Evolutionary conservation across 2,113 vertebrate species (phyloP).

Genomic region (Tautogolabrus adspersus): DNA sequence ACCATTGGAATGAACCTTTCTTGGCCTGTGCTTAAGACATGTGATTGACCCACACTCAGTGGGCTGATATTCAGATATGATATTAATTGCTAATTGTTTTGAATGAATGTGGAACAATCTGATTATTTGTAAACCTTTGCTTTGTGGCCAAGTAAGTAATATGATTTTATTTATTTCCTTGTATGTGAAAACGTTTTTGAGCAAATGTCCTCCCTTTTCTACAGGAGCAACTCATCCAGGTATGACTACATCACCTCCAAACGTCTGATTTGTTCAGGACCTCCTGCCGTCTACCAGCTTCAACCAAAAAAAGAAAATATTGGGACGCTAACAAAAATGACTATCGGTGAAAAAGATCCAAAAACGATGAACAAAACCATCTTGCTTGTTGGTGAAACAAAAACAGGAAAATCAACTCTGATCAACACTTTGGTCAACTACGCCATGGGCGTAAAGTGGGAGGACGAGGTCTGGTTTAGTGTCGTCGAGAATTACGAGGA

Average conservation of each 20-base stretch:
- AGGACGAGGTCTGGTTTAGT: slow-evolving; percentile 40
- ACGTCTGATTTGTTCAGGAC: background rate
- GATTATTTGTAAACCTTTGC: too few species aligned
- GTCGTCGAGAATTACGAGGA: background rate
- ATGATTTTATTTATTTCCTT: too few species aligned
- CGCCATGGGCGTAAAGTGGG: slow-evolving; percentile 14
- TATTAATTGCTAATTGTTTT: too few species aligned
- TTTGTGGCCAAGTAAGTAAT: too few species aligned
- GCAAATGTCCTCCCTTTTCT: background rate
- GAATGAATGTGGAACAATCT: too few species aligned
- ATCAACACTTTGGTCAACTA: slow-evolving; percentile 30
- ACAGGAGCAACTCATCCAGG: background rate
- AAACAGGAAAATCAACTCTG: slow-evolving; percentile 38
- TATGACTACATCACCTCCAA: background rate
- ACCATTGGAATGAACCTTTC: too few species aligned
- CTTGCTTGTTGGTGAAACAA: slow-evolving; percentile 33
- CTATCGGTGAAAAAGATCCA: slow-evolving; percentile 1
- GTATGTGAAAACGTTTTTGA: too few species aligned
- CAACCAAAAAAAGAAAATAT: background rate
- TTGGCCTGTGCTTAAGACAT: too few species aligned
- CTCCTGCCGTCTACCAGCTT: slow-evolving; percentile 2
- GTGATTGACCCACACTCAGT: too few species aligned
- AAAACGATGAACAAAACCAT: slow-evolving; percentile 22
- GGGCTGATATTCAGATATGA: too few species aligned
- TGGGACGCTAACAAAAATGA: background rate